Percentiles rank a stretch among this genome's conserved stretches.
phyloP scores from a whole-genome alignment of 2,888 invertebrate genomes.

The Eubasilissa splendida region DNA sequence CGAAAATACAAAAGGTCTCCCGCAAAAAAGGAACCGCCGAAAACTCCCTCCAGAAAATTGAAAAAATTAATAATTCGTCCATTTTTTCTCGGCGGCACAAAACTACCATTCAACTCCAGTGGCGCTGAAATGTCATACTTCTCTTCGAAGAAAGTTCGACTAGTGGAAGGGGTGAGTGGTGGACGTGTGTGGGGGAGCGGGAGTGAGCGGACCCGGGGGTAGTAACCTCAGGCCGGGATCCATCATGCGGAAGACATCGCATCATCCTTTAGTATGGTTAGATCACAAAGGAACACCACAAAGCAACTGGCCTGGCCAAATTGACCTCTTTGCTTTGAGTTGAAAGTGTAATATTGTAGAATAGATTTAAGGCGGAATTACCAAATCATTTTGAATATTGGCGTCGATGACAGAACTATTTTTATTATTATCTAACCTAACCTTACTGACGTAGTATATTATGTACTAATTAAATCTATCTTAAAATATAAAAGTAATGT shows the following conservation, averaged over 20 bases:
- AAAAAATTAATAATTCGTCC: no score
- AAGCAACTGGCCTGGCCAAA: conserved; percentile 25
- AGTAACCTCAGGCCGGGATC: conserved; percentile 3
- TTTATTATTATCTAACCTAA: no score
- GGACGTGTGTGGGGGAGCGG: not conserved
- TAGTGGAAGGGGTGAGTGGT: not conserved
- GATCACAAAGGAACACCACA: conserved; percentile 19
- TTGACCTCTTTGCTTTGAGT: conserved; percentile 35
- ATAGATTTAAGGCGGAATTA: not conserved
- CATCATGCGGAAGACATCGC: conserved; percentile 30
- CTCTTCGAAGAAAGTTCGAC: not conserved
- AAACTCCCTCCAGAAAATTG: not conserved
- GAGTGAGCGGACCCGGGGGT: no score
- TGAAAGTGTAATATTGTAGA: conserved; percentile 2
- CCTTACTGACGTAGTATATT: no score
- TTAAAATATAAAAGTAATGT: no score
- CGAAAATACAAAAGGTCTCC: not conserved
- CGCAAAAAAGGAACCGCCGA: not conserved
- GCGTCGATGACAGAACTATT: not conserved
- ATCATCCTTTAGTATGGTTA: conserved; percentile 22
- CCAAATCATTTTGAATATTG: conserved; percentile 1
- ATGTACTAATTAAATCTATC: no score
- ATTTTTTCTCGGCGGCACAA: not conserved
- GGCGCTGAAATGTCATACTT: not conserved
- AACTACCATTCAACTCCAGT: not conserved